A percentile compares a stretch with the other conserved stretches of the same genome.
These are phyloP conservation scores for Oryctolagus cuniculus DNA, from an alignment of 2,113 vertebrate species.

Conservation along the genomic window mOryCun1.1 NC_091450.1:19829501-19830000, in stretches of 20 bases:
- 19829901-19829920: background rate
- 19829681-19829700: background rate
- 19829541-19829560: background rate
- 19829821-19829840: background rate
- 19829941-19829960: background rate
- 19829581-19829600: conserved; percentile 59
- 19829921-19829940: background rate
- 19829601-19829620: conserved; percentile 71
- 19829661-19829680: conserved; percentile 50
- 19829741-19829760: conserved; percentile 39
- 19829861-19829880: background rate
- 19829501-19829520: conserved; percentile 28
- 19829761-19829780: background rate
- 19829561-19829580: conserved; percentile 29
- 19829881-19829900: background rate
- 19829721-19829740: background rate
- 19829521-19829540: background rate
- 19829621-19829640: conserved; percentile 63
- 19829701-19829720: background rate
- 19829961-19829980: background rate
- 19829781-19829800: background rate
- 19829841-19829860: background rate
- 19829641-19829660: conserved; percentile 11
- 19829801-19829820: background rate
- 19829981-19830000: background rate